A percentile compares a stretch with the other conserved stretches of the same genome.
phyloP scores from a whole-genome alignment of 2,888 invertebrate species.

The Limenitis camilla region DNA sequence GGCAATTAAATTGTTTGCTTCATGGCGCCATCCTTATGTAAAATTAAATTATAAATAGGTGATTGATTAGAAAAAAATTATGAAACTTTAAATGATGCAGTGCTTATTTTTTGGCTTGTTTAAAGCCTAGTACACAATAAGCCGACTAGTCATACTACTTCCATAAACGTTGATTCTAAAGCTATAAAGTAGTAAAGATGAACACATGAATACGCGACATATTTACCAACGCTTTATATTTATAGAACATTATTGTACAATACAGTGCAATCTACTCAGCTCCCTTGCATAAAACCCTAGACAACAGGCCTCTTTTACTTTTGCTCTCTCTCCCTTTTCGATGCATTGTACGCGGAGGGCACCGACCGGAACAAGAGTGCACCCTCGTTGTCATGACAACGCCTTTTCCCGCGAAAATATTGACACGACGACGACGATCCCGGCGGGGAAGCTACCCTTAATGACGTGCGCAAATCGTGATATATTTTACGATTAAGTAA shows the following conservation, averaged over 20 bases:
- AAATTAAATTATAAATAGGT: too few species aligned
- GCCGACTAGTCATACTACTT: too few species aligned
- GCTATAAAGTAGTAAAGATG: background rate
- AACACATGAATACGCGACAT: background rate
- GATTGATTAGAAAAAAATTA: too few species aligned
- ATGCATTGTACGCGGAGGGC: conserved; percentile 57
- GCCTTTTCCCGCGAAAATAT: conserved; percentile 60
- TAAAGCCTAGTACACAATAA: too few species aligned
- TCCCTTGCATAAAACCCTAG: conserved; percentile 54
- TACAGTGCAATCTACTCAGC: conserved; percentile 28
- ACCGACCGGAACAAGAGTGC: conserved; percentile 53
- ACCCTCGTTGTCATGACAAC: conserved; percentile 66
- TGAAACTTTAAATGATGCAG: too few species aligned
- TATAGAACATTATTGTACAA: conserved; percentile 24
- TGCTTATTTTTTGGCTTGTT: too few species aligned
- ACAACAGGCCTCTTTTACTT: conserved; percentile 48
- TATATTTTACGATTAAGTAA: conserved; percentile 52
- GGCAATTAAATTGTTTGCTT: background rate
- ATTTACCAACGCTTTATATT: conserved; percentile 16
- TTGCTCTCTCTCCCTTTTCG: conserved; percentile 51
- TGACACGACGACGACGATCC: conserved; percentile 57
- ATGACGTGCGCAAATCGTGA: conserved; percentile 47
- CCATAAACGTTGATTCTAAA: too few species aligned
- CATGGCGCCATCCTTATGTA: background rate
- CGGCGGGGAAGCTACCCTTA: conserved; percentile 41